phyloP scores from a whole-genome alignment of 2,888 invertebrate species.

The Xestia xanthographa region DNA sequence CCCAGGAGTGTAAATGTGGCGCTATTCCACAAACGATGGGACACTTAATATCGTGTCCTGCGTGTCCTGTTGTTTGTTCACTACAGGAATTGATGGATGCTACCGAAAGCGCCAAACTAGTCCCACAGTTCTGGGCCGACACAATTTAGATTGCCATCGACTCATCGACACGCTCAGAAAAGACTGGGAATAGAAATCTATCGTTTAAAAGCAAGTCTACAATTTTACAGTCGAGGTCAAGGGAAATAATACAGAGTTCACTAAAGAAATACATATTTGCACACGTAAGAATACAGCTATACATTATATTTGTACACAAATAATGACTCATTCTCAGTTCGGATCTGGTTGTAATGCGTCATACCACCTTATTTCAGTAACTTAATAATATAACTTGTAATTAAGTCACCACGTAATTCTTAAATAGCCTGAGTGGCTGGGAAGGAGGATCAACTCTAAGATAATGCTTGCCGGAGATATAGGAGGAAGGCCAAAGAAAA shows the following conservation, averaged over 20 bases:
- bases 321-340: conserved; percentile 47
- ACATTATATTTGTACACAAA: conserved; percentile 34
- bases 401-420: background rate
- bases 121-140: no score
- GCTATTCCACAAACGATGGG: no score
- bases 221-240: conserved; percentile 24
- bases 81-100: no score
- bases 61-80: no score
- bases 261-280: conserved; percentile 30
- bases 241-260: conserved; percentile 38
- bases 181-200: background rate
- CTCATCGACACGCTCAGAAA: no score
- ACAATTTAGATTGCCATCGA: no score
- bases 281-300: conserved; percentile 13
- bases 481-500: no score
- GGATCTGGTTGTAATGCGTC: conserved; percentile 43
- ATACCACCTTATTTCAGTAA: conserved; percentile 32
- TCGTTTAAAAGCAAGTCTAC: background rate
- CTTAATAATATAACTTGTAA: conserved; percentile 12
- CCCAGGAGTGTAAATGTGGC: no score
- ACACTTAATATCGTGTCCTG: no score
- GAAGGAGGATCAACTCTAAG: background rate
- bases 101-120: no score
- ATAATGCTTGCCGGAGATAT: background rate
- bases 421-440: background rate